Evolutionary conservation across 2,113 vertebrate genomes (phyloP), one percentile per base, ranked within the genome.

Genomic region (Ophiodon elongatus): DNA sequence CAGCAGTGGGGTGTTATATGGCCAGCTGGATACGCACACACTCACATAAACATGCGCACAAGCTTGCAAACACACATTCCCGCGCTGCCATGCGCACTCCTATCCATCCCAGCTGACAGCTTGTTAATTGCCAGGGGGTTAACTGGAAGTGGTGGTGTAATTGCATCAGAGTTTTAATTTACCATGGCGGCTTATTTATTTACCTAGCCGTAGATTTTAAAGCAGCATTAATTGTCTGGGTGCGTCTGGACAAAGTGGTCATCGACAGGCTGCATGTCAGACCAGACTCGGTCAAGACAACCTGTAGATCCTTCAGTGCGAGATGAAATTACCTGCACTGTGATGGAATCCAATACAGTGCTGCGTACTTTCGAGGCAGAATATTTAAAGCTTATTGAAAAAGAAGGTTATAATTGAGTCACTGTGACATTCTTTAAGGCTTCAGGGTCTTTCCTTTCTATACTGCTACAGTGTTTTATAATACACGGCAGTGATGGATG

Each of bases 131-230:
- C 93, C 85, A 69, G 64, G 85, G 92, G 92, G 94, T 95, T 95
- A 95, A 95, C 93, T 94, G 92, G 92, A 95, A 95, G 93, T 94
- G 93, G 91, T 92, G 88, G 84, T 91, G 91, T 96, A 95, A 96
- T 95, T 96, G 95, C 92, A 93, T 95, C 93, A 91, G 92, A 91
- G 91, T 91, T 93, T 95, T 93, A 90, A 94, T 94, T 94, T 91
- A 91, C 89, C 89, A 76, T 25, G 68, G 80, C 69, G 84, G 65
- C 87, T 94, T 94, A 94, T 95, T 94, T 95, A 94, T 94, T 93
- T 93, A 87, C 89, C 85, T 76, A 79, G 66, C 85, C 4, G 78
- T 90, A 82, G 88, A 92, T 90, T 90, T 91, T 82, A 89, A 92
- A 91, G 84, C 89, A 47, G 84, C 88, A 90, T 93, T 91, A 93